A percentile compares a stretch with the other conserved stretches of the same genome.
Evolutionary conservation across 2,113 vertebrate species (phyloP).

Genomic region (Hippopotamus amphibius): DNA sequence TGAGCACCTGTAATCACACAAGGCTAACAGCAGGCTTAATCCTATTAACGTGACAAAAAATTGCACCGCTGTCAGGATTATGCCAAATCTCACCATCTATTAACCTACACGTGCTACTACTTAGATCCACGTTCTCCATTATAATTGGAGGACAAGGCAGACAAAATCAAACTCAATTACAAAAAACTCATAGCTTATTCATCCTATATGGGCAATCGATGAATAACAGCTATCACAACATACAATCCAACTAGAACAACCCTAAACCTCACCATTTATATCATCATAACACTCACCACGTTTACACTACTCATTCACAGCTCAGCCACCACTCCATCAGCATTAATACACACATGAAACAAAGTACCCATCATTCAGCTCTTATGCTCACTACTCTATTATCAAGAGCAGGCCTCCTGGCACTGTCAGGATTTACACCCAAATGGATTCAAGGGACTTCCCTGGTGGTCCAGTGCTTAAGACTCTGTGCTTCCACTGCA

Average conservation of each 20-base stretch:
- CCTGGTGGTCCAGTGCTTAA: background rate
- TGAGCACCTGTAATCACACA: slow-evolving; percentile 48
- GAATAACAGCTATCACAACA: fast-evolving
- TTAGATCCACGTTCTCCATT: fast-evolving
- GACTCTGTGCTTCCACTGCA: background rate
- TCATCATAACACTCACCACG: background rate
- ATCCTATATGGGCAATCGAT: background rate
- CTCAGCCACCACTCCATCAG: background rate
- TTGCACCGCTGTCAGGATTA: slow-evolving; percentile 12
- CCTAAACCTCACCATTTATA: fast-evolving
- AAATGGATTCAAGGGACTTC: background rate
- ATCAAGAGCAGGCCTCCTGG: fast-evolving
- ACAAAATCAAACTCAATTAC: slow-evolving; percentile 74
- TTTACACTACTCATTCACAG: background rate
- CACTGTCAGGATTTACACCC: fast-evolving
- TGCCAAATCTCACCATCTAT: fast-evolving
- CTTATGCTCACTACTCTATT: fast-evolving
- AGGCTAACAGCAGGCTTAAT: slow-evolving; percentile 30
- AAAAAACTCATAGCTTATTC: slow-evolving; percentile 76
- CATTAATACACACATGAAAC: background rate
- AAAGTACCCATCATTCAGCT: background rate
- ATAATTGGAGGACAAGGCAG: background rate
- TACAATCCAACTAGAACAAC: background rate
- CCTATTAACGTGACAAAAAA: slow-evolving; percentile 55
- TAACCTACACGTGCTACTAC: fast-evolving